Evolutionary conservation across 2,113 vertebrate species (phyloP), one percentile per base, ranked within the genome.

Genomic region (Cygnus atratus): DNA sequence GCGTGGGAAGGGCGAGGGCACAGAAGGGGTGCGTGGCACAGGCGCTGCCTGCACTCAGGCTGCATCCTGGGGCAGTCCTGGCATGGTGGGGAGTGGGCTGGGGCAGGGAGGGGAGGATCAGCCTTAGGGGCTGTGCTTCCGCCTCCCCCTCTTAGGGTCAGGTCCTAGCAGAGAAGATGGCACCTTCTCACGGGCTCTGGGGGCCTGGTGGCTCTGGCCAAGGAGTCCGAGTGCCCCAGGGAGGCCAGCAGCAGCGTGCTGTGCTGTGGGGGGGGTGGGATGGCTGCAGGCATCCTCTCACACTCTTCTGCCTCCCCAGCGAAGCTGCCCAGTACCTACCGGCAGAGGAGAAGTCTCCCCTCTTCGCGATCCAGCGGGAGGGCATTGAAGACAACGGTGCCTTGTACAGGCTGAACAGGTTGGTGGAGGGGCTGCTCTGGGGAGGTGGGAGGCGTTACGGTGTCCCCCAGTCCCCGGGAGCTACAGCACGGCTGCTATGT

Each of bases 291-390:
- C 0, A 1, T 43, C 63, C 9, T 79, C 63, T 94, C 39, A 66
- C 10, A 16, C 22, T 50, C 25, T 59, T 46, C 58, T 83, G 21
- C 26, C 73, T 72, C 73, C 74, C 17, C 88, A 99, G 99, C 6
- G 98, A 99, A 85, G 95, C 98, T 29, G 98, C 98, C 58, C 96
- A 86, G 1, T 99, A 99, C 95, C 97, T 99, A 63, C 99, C 99
- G 0, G 96, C 98, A n/a, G 98, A 99, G 71, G 94, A 95, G 90
- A 95, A 92, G 73, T 99, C 99, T 3, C 98, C 98, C 8, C 96
- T 98, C 29, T 99, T 99, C 95, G 98, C 95, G 62, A 96, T 99
- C 59, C 98, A 98, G 41, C 98, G 99, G 33, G 99, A 99, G 85
- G 98, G 98, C 17, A 87, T 98, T 8, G 85, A 98, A 21, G 98